phyloP scores from a whole-genome alignment of 2,113 vertebrate genomes.

The Datnioides undecimradiatus region DNA sequence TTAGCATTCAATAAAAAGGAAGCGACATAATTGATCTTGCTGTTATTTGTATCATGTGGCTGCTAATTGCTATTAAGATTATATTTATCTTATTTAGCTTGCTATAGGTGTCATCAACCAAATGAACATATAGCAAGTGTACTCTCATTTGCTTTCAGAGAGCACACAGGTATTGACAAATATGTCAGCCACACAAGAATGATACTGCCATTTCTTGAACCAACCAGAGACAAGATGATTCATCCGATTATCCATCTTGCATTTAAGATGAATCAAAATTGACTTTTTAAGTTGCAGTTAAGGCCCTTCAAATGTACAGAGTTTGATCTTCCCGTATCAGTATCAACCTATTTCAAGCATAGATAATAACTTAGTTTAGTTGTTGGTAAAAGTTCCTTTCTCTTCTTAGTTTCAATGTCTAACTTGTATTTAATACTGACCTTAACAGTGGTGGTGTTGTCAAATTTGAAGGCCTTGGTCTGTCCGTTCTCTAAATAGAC shows the following conservation, averaged over 20 bases:
- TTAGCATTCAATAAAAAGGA: not conserved
- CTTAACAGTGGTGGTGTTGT: conserved; percentile 94
- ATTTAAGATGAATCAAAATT: not conserved
- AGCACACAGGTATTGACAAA: conserved; percentile 25
- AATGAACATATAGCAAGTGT: not conserved
- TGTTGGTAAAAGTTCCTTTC: not conserved
- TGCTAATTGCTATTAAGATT: not conserved
- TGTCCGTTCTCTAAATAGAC: conserved; percentile 98
- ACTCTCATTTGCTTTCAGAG: not conserved
- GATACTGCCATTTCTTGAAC: conserved; percentile 9
- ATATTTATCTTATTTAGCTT: conserved; percentile 3
- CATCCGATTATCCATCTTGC: not conserved
- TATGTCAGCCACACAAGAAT: not conserved
- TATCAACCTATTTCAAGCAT: not conserved
- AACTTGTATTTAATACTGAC: conserved; percentile 73
- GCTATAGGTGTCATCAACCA: not conserved
- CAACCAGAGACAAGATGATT: conserved; percentile 6
- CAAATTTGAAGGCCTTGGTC: conserved; percentile 98
- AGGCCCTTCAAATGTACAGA: not conserved
- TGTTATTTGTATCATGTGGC: not conserved
- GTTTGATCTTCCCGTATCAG: not conserved
- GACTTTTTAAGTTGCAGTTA: not conserved
- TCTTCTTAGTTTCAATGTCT: not conserved
- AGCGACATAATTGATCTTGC: not conserved
- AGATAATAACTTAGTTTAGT: not conserved